A percentile compares a stretch with the other conserved stretches of the same genome.
phyloP scores from a whole-genome alignment of 2,113 vertebrate genomes.

The Alosa alosa region DNA sequence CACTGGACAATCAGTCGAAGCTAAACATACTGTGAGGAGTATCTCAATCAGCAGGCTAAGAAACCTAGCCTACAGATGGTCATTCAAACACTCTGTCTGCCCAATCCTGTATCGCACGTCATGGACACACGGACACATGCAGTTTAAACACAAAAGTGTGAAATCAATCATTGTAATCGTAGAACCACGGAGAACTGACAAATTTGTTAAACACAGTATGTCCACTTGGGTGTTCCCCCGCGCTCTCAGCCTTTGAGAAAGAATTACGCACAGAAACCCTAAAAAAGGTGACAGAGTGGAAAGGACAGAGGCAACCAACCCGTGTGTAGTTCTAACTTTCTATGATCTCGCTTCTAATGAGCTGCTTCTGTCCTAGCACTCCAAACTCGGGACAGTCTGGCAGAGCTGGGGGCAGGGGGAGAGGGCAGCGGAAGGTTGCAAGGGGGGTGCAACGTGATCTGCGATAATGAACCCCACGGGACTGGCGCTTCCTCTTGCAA shows the following conservation, averaged over 20 bases:
- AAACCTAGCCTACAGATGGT: neutral
- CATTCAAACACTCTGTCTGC: neutral
- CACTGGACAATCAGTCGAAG: neutral
- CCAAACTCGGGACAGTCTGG: neutral
- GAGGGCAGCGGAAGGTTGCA: slow-evolving; percentile 52
- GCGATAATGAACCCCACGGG: slow-evolving; percentile 71
- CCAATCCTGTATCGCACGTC: slow-evolving; percentile 1
- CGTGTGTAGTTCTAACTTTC: neutral
- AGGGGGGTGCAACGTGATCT: slow-evolving; percentile 72
- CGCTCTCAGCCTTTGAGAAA: neutral
- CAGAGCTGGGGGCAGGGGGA: slow-evolving; percentile 6
- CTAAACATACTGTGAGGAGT: neutral
- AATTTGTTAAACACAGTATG: neutral
- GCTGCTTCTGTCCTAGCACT: neutral
- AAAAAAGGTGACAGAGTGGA: neutral
- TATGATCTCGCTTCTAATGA: neutral
- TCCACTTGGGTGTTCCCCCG: neutral
- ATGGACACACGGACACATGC: slow-evolving; percentile 18
- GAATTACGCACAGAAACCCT: neutral
- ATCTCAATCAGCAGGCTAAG: neutral
- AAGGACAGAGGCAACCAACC: neutral
- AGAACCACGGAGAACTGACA: neutral
- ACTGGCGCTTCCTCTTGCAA: slow-evolving; percentile 72
- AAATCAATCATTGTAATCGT: neutral
- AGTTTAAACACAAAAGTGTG: neutral